Evolutionary conservation across 1,140 invertebrate genomes (phyloP).

Genomic region (Cryptotermes secundus): DNA sequence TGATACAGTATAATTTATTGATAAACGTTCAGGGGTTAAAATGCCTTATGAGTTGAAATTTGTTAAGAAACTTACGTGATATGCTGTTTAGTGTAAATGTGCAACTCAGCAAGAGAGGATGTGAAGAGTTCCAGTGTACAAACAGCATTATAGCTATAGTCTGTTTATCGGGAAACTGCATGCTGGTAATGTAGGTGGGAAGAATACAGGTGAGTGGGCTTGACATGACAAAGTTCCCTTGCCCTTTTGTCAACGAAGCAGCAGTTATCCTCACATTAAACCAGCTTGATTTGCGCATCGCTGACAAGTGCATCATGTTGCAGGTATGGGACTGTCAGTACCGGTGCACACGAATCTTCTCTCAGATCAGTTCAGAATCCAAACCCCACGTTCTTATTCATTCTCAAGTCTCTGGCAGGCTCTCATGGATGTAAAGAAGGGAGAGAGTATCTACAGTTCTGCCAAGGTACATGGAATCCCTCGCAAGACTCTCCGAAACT

Average conservation of each 20-base stretch:
- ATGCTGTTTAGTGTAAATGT: no score
- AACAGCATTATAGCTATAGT: not conserved
- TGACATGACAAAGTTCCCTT: not conserved
- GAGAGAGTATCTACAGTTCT: constrained; percentile 53
- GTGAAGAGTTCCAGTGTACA: not conserved
- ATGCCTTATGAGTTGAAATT: no score
- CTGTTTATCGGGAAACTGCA: not conserved
- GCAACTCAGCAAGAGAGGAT: not conserved
- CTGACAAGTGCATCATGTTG: not conserved
- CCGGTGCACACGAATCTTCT: not conserved
- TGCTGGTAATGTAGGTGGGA: no score
- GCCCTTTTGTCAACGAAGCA: not conserved
- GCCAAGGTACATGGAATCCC: constrained; percentile 55
- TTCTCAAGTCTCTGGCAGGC: constrained; percentile 43
- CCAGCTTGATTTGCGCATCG: not conserved
- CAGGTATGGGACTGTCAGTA: not conserved
- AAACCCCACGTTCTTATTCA: constrained; percentile 41
- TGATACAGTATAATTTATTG: no score
- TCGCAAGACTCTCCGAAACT: constrained; percentile 53
- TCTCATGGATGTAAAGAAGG: constrained; percentile 55
- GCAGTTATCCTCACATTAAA: not conserved
- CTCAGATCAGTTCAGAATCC: constrained; percentile 29
- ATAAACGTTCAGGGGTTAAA: no score
- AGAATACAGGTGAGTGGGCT: not conserved
- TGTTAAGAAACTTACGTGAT: no score